These are phyloP conservation scores for Tetranychus truncatus DNA, from an alignment of 2,888 invertebrate species.

Conservation along the genomic window DNA sequence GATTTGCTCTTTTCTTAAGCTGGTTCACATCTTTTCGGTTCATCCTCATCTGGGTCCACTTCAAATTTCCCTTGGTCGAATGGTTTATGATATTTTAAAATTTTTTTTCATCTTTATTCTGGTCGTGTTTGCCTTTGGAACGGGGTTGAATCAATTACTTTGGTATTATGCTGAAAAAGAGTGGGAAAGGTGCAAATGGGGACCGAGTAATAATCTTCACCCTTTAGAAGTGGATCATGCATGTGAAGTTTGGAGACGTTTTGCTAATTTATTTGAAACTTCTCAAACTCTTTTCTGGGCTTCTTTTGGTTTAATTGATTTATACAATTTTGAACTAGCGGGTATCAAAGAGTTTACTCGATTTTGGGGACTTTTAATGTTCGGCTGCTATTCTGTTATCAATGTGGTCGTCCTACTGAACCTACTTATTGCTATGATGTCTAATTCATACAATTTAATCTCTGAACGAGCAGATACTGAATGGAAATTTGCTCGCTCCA, in stretches of 20 bases:
- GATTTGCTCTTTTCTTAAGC: slow-evolving; percentile 38
- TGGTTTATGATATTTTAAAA: slow-evolving; percentile 39
- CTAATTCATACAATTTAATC: slow-evolving; percentile 38
- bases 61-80: slow-evolving; percentile 39
- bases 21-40: slow-evolving; percentile 40
- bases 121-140: slow-evolving; percentile 28
- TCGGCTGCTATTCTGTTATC: slow-evolving; percentile 38
- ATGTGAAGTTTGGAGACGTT: slow-evolving; percentile 26
- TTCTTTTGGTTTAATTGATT: slow-evolving; percentile 37
- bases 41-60: slow-evolving; percentile 39
- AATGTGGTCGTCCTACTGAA: slow-evolving; percentile 38
- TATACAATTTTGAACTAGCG: slow-evolving; percentile 35
- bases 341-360: slow-evolving; percentile 32
- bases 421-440: slow-evolving; percentile 41
- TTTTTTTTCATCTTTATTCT: slow-evolving; percentile 36
- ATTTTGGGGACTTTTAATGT: slow-evolving; percentile 39
- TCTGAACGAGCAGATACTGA: slow-evolving; percentile 38
- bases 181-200: slow-evolving; percentile 55
- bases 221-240: slow-evolving; percentile 23
- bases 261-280: slow-evolving; percentile 36
- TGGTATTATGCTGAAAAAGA: slow-evolving; percentile 80
- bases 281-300: slow-evolving; percentile 39
- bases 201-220: slow-evolving; percentile 15
- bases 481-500: slow-evolving; percentile 40
- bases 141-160: slow-evolving; percentile 49